phyloP scores from a whole-genome alignment of 2,113 vertebrate genomes.

The Thinocorus orbignyianus region DNA sequence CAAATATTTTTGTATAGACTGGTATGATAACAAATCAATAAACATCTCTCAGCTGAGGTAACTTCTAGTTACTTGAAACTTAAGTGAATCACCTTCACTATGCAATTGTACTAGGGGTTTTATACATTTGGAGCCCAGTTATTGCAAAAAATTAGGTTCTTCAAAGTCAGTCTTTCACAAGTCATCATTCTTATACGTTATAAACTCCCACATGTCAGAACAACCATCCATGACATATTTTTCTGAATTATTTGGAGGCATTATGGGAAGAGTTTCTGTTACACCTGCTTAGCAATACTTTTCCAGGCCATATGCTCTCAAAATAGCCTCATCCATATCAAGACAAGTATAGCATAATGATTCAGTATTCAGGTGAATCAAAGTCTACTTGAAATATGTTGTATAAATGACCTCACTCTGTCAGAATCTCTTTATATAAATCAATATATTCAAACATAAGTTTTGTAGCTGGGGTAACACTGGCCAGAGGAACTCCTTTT shows the following conservation, averaged over 20 bases:
- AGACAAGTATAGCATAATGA: not conserved
- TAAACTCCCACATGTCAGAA: not conserved
- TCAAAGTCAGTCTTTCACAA: not conserved
- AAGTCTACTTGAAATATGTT: not conserved
- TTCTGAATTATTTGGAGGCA: conserved; percentile 16
- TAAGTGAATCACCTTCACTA: conserved; percentile 11
- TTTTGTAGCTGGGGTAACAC: not conserved
- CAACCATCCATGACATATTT: conserved; percentile 1
- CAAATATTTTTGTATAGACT: not conserved
- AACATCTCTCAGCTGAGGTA: not conserved
- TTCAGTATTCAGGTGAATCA: not conserved
- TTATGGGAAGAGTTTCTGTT: not conserved
- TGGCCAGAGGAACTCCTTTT: not conserved
- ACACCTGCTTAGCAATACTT: conserved; percentile 12
- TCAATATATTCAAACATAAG: not conserved
- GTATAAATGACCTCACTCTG: not conserved
- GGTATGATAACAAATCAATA: not conserved
- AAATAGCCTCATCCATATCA: not conserved
- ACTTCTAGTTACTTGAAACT: not conserved
- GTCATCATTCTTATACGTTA: not conserved
- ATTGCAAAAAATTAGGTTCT: not conserved
- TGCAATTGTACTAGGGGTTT: not conserved
- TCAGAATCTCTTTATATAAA: not conserved
- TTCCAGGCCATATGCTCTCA: conserved; percentile 23
- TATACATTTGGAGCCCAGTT: not conserved